Percentiles rank a stretch among this genome's conserved stretches.
phyloP scores from a whole-genome alignment of 2,888 invertebrate species.

The Balanococcus diminutus region DNA sequence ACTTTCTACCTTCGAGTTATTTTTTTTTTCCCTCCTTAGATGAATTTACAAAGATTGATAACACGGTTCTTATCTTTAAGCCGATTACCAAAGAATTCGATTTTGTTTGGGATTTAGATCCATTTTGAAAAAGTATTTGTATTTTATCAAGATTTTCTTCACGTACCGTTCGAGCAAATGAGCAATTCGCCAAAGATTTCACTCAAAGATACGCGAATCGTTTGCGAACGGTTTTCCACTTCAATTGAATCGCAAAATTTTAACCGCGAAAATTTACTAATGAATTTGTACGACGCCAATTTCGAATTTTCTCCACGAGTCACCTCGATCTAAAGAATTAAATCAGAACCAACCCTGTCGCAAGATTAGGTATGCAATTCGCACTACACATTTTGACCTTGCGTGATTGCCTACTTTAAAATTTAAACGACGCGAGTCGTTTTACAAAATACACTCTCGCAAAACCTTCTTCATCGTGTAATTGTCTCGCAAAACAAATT shows the following conservation, averaged over 20 bases:
- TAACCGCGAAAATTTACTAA: no score
- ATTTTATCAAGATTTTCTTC: not conserved
- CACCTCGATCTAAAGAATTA: no score
- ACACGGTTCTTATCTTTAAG: not conserved
- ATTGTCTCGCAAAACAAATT: not conserved
- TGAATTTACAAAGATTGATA: not conserved
- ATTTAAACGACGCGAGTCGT: constrained; percentile 5
- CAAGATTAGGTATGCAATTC: not conserved
- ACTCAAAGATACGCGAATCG: not conserved
- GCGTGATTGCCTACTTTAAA: not conserved
- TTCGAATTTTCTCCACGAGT: not conserved
- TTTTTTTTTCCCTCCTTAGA: not conserved
- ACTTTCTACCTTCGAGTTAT: not conserved
- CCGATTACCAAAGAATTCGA: not conserved
- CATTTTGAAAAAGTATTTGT: not conserved
- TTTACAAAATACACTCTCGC: not conserved
- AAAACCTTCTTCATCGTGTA: not conserved
- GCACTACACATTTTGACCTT: not conserved
- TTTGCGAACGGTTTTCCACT: not conserved
- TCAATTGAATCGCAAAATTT: not conserved
- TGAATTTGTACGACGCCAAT: no score
- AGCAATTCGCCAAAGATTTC: no score
- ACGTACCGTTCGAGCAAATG: not conserved
- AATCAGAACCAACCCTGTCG: no score
- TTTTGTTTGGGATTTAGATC: not conserved